Conservation (phyloP, 1,140 invertebrate genomes). For the Diploscapter pachys region DNA sequence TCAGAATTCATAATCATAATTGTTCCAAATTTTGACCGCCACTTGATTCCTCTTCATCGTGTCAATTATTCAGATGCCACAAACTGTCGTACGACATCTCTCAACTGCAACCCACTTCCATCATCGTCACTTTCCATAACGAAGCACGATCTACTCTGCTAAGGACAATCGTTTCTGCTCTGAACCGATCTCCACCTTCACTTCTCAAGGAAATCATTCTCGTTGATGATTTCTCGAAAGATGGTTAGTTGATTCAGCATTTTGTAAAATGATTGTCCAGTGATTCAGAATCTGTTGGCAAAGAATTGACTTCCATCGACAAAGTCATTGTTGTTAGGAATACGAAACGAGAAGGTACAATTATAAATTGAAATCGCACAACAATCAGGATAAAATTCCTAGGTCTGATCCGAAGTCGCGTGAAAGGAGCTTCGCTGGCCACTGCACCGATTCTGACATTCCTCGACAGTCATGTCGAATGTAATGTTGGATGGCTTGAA, state of each 20-base stretch:
- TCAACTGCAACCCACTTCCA: constrained; percentile 70
- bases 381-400: neutral
- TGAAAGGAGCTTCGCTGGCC: constrained; percentile 64
- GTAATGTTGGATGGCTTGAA: constrained; percentile 64
- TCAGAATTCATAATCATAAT: no score
- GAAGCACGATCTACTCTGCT: constrained; percentile 85
- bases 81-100: constrained; percentile 23
- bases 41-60: constrained; percentile 63
- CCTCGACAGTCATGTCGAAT: constrained; percentile 64
- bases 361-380: neutral
- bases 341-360: constrained; percentile 75
- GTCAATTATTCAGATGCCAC: constrained; percentile 42
- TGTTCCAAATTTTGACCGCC: constrained; percentile 17
- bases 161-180: constrained; percentile 81
- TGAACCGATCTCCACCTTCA: constrained; percentile 73
- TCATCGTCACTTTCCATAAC: constrained; percentile 93
- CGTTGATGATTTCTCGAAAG: constrained; percentile 73
- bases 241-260: constrained; percentile 57
- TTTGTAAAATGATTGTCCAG: neutral
- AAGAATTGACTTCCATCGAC: constrained; percentile 82
- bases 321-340: constrained; percentile 88
- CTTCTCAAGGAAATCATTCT: constrained; percentile 82
- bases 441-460: constrained; percentile 63
- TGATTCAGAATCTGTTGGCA: constrained; percentile 79
- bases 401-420: constrained; percentile 63